Conservation (phyloP, 2,113 vertebrate genomes). For the Eudyptes chrysolophus region DNA sequence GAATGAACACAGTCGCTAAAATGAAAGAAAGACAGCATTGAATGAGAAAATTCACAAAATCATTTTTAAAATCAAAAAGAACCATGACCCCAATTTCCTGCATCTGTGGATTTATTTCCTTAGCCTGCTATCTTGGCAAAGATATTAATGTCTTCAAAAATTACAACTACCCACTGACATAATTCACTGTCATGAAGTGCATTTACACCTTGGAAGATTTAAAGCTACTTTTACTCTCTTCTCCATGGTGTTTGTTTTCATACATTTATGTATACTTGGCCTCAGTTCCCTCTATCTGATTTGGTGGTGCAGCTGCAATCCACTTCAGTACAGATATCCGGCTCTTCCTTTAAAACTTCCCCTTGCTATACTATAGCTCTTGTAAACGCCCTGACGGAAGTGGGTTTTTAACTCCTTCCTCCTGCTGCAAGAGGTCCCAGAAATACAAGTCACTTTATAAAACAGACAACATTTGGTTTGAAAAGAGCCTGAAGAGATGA, state of each 20-base stretch:
- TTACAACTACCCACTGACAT: background rate
- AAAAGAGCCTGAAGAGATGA: background rate
- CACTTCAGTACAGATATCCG: conserved; percentile 40
- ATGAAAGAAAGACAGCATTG: background rate
- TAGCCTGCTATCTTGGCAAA: background rate
- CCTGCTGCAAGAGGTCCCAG: conserved; percentile 16
- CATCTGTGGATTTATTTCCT: background rate
- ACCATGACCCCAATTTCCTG: background rate
- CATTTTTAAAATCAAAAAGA: background rate
- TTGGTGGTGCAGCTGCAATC: conserved; percentile 30
- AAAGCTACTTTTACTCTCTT: background rate
- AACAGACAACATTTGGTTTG: background rate
- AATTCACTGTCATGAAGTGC: background rate
- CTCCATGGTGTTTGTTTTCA: background rate
- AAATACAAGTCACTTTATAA: background rate
- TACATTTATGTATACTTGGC: background rate
- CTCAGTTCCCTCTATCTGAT: background rate
- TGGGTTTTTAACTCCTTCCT: conserved; percentile 25
- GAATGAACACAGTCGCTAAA: background rate
- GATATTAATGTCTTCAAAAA: background rate
- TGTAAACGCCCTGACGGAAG: conserved; percentile 35
- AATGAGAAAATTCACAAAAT: background rate
- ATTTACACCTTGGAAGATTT: background rate
- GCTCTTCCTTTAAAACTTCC: conserved; percentile 56
- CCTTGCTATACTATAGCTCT: conserved; percentile 37